phyloP scores from a whole-genome alignment of 2,113 vertebrate genomes.

The Phaethornis superciliosus region DNA sequence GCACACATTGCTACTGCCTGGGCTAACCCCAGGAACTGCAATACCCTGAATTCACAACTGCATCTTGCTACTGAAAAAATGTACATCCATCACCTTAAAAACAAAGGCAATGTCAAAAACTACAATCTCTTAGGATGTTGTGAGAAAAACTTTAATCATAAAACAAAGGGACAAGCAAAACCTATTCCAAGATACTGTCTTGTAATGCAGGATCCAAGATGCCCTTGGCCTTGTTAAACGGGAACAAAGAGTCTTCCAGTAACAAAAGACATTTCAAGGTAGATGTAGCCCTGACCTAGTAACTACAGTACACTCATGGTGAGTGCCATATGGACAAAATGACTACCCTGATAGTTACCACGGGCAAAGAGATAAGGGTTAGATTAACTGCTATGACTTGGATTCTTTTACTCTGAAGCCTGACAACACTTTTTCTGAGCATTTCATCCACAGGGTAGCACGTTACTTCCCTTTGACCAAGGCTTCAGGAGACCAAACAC shows the following conservation, averaged over 20 bases:
- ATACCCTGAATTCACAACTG: neutral
- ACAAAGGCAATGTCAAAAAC: neutral
- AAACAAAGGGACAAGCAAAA: neutral
- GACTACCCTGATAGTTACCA: neutral
- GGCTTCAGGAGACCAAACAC: neutral
- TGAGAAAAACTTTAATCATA: neutral
- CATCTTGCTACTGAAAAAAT: neutral
- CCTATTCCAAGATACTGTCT: neutral
- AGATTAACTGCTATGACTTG: neutral
- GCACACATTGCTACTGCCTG: neutral
- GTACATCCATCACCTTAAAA: neutral
- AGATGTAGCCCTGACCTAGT: neutral
- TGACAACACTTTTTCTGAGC: neutral
- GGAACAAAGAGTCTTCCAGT: neutral
- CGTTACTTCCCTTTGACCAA: accelerated
- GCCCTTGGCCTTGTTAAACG: neutral
- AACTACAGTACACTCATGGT: neutral
- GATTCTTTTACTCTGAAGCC: neutral
- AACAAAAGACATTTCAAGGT: neutral
- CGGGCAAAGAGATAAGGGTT: neutral
- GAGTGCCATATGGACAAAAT: neutral
- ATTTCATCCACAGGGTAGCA: neutral
- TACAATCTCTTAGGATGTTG: neutral
- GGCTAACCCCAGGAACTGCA: neutral
- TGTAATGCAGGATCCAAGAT: neutral